Base-by-base conservation (phyloP, 1,140 invertebrate species). In the Nymphalis io region DNA sequence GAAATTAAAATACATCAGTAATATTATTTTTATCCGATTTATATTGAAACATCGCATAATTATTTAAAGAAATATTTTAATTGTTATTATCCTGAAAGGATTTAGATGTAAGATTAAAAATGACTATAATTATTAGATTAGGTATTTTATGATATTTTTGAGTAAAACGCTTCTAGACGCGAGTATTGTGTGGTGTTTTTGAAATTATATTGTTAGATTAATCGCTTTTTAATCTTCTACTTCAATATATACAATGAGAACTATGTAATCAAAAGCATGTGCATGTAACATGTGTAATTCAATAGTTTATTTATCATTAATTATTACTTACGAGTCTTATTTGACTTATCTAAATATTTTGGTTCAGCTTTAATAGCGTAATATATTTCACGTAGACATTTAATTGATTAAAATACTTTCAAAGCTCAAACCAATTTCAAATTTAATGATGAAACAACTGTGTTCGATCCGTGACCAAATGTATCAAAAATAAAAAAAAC, bases 141-240 rank as follows among this genome's bases (percentile, higher is more conserved):
- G 13, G 0, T 15, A 42, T 60, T 40, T 44, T 16, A 44, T 60
- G 15, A 18, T 46, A 62, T 48, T 33, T 68, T 69, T 73, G 65
- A 16, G 18, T 42, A 79, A 81, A 76, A 80, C 79, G 84, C 81
- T 73, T 68, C 67, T 60, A 62, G 79, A 82, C 81, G 82, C 81
- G 82, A 68, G 21, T 67, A 21, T 74, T 66, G 60, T 64, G 53
- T 74, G 51, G 48, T 51, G 16, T 20, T 51, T 65, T 67, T 72
- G 12, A 60, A 64, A 13, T 23, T 42, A 60, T 20, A 40, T 55
- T 69, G 40, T 69, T 57, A 55, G 38, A 60, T 55, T 55, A 21
- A 21, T 51, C 39, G 23, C 21, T 58, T 58, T 59, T 16, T 48
- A 23, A 63, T 58, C 27, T 66, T 66, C 62, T 23, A 60, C 18